A percentile compares a stretch with the other conserved stretches of the same genome.
Conservation (phyloP, 2,888 invertebrate species). For the Megastigmus dorsalis region DNA sequence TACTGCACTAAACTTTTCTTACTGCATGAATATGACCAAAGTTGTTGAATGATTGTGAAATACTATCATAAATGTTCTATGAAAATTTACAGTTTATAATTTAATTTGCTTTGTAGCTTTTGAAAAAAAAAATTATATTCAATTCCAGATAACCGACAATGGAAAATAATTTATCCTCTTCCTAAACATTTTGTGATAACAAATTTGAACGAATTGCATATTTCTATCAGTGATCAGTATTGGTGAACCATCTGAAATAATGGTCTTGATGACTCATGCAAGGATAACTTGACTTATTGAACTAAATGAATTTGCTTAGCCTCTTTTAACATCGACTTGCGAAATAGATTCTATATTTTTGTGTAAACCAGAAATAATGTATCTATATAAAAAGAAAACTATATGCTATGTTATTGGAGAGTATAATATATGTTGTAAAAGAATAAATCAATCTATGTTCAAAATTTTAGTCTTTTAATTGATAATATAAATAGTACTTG, state of each 20-base stretch:
- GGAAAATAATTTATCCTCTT: conserved; percentile 14
- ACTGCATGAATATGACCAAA: conserved; percentile 30
- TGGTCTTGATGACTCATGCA: conserved; percentile 3
- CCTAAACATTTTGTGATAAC: conserved; percentile 37
- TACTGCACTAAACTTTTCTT: conserved; percentile 36
- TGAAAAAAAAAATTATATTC: neutral
- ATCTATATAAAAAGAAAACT: conserved; percentile 70
- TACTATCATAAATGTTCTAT: neutral
- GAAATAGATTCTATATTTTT: conserved; percentile 73
- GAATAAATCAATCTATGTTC: conserved; percentile 73
- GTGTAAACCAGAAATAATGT: conserved; percentile 69
- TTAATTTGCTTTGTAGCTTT: neutral
- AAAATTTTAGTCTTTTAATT: conserved; percentile 55
- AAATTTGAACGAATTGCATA: conserved; percentile 20
- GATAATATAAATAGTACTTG: conserved; percentile 37
- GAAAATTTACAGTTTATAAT: too few species aligned
- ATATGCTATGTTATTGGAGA: conserved; percentile 72
- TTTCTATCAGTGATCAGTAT: conserved; percentile 19
- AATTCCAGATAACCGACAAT: too few species aligned
- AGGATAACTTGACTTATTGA: conserved; percentile 47
- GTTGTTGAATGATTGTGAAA: conserved; percentile 32
- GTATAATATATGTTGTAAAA: conserved; percentile 72
- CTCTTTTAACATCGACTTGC: conserved; percentile 64
- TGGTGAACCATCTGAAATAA: conserved; percentile 12
- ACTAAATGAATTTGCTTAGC: conserved; percentile 62